These are phyloP conservation scores for Macrophya alboannulata DNA, from an alignment of 2,888 invertebrate genomes.

Conservation along the genomic window DNA sequence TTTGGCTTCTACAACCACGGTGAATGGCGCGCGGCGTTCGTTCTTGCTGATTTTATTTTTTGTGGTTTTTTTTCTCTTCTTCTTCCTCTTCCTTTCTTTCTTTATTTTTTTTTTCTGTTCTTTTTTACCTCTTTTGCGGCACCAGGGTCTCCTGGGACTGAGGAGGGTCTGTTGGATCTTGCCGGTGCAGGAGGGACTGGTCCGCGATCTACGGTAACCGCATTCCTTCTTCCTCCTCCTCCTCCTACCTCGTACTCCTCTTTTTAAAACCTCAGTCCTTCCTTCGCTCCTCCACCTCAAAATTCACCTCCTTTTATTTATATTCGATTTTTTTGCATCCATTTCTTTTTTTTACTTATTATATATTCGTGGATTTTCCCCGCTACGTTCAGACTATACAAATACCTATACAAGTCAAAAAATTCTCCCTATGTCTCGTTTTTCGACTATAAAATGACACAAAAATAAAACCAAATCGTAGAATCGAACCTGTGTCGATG, in stretches of 20 bases:
- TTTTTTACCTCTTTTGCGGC: neutral
- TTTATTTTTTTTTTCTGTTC: neutral
- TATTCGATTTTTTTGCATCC: neutral
- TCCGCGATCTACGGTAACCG: slow-evolving; percentile 77
- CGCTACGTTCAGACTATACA: neutral
- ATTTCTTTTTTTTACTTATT: neutral
- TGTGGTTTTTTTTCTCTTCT: slow-evolving; percentile 23
- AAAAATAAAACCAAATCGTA: neutral
- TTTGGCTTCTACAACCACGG: slow-evolving; percentile 1
- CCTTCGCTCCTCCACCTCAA: slow-evolving; percentile 43
- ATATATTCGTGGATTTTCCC: slow-evolving; percentile 10
- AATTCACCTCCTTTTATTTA: neutral
- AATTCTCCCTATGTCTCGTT: too few relatives aligned
- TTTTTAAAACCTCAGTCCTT: slow-evolving; percentile 54
- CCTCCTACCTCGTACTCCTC: slow-evolving; percentile 59
- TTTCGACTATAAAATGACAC: too few relatives aligned
- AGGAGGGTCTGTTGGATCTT: slow-evolving; percentile 51
- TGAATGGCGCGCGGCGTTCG: slow-evolving; percentile 18
- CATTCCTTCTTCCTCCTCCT: slow-evolving; percentile 71
- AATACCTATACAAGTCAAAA: too few relatives aligned
- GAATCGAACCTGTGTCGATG: neutral
- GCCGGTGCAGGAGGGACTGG: slow-evolving; percentile 59
- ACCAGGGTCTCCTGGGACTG: slow-evolving; percentile 15
- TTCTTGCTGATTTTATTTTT: slow-evolving; percentile 30
- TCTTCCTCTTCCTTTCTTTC: neutral